Evolutionary conservation across 1,140 invertebrate genomes (phyloP), one percentile per base, ranked within the genome.

Genomic region (Heliconius hewitsoni): DNA sequence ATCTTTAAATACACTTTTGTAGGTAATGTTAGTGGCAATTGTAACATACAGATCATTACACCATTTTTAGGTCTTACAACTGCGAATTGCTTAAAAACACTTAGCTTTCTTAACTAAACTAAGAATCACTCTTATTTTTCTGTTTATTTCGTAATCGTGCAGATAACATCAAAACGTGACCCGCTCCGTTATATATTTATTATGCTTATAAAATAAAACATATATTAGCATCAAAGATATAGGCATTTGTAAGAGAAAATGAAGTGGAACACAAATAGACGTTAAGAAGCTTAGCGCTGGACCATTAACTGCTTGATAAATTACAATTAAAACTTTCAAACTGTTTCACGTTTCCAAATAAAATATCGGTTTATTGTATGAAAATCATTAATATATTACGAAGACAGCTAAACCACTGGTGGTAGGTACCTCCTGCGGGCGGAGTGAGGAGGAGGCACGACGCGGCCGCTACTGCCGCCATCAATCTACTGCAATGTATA

Each of bases 311-410:
- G 16, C 27, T 66, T 27, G 60, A 66, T 66, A 66, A 66, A 66
- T 66, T 66, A 66, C 60, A 66, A 66, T 66, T 66, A 66, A 66
- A 66, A 66, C 60, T 66, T 23, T 57, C 55, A n/a, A 57, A 60
- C 55, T 60, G 55, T 60, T 60, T 27, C 55, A 60, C 55, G 55
- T 60, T 11, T 27, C 60, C 60, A 66, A 66, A 66, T 66, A 66
- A 66, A 66, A 5, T 66, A 66, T 66, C 60, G 60, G 23, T 66
- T 66, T 27, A 23, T 66, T 30, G 27, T 30, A 66, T 27, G 23
- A 66, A 66, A 30, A 27, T 66, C 60, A 66, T 66, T 30, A 66
- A 66, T 66, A 66, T 66, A 30, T 66, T 27, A 66, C 5, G 60
- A 13, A 30, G 27, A 66, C 60, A 60, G 57, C 57, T 23, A 60